Base-by-base conservation (phyloP, 2,888 invertebrate genomes). In the Entomobrya proxima region DNA sequence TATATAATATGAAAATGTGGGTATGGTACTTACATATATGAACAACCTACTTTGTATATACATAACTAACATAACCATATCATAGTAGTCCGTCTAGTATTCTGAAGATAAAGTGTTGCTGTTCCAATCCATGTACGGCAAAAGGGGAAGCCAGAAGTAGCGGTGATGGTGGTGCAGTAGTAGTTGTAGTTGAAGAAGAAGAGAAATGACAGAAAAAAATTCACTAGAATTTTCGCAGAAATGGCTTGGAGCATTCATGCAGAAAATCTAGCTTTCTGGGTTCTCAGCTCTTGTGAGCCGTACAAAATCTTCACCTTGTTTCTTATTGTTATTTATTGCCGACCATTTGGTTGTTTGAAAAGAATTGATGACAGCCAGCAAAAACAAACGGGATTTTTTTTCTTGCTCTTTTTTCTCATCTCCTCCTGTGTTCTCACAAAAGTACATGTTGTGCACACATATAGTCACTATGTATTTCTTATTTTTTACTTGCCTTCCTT, bases 271-370 rank as follows among this genome's bases (percentile, higher is more conserved):
- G 77, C 78, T 85, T 85, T 77, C 85, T 85, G 69, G 83, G 85
- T 77, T 85, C 85, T 85, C 85, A 85, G 85, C 85, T 78, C 85
- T 74, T 78, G 58, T 85, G 78, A 78, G 85, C 78, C 47, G 47
- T 55, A 78, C 27, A 85, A 85, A 85, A 85, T 85, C 85, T 85
- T 85, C 85, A 78, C 85, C 85, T 85, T 85, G 85, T 78, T 85
- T 85, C 85, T 85, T 85, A 85, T 85, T 85, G 85, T 85, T 85
- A 85, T 85, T 85, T 85, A 85, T 85, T 85, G 78, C 78, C 85
- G 85, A 85, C 85, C 85, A 85, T 85, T 85, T 85, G 85, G 72
- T 85, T 85, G 85, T 85, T 85, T 85, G 85, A 85, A 85, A 85
- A 61, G 85, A 78, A 85, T 85, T 85, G 78, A 85, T 85, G 85